Conservation (phyloP, 2,888 invertebrate genomes). For the Polymixis flavicincta region DNA sequence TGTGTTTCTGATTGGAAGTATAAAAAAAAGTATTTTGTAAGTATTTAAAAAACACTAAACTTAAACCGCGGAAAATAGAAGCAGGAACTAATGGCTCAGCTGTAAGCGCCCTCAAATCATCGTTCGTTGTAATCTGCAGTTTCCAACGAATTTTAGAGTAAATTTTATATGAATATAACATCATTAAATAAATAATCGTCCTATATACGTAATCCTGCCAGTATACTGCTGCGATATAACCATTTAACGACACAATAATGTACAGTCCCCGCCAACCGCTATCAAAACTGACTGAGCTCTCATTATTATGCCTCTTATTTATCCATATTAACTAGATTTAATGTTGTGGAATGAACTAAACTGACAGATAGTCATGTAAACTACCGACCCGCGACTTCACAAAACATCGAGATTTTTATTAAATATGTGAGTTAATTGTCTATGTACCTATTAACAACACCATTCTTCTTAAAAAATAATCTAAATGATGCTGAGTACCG, state of each 20-base stretch:
- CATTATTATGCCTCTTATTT: conserved; percentile 37
- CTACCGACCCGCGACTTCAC: background rate
- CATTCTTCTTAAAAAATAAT: no score
- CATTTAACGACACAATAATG: conserved; percentile 48
- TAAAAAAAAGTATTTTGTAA: no score
- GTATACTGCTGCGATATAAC: conserved; percentile 41
- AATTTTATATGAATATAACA: conserved; percentile 19
- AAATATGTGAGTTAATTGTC: background rate
- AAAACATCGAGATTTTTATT: background rate
- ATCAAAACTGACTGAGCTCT: conserved; percentile 39
- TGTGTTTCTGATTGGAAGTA: no score
- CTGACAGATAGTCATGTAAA: background rate
- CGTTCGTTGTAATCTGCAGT: conserved; percentile 7
- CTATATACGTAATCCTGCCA: conserved; percentile 21
- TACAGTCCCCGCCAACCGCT: conserved; percentile 16
- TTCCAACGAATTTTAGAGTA: conserved; percentile 6
- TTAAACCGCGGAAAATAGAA: no score
- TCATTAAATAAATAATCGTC: conserved; percentile 43
- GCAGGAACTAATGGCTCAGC: no score
- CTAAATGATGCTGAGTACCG: background rate
- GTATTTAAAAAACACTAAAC: no score
- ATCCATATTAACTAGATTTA: conserved; percentile 28
- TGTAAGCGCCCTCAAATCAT: background rate
- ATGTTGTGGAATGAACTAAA: background rate
- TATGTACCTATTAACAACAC: no score